Evolutionary conservation across 2,888 invertebrate genomes (phyloP).

Genomic region (Emmelina monodactyla): DNA sequence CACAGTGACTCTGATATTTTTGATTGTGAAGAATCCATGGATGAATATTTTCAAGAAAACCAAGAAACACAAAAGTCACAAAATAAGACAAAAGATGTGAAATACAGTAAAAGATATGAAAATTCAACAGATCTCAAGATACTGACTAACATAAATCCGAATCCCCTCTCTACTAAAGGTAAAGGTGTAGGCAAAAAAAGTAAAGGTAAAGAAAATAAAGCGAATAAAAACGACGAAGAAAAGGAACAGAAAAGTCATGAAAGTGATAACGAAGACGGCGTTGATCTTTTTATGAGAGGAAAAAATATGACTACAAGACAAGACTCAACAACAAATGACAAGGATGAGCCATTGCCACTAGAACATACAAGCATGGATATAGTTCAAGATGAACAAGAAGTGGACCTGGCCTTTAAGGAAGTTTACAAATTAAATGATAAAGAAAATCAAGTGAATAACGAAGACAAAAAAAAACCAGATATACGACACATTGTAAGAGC

Average conservation of each 20-base stretch:
- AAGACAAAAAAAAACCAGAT: background rate
- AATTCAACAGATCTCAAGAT: too few relatives aligned
- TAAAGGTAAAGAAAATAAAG: constrained; percentile 8
- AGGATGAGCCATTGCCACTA: background rate
- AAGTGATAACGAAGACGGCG: background rate
- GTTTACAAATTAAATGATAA: background rate
- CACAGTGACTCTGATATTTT: constrained; percentile 3
- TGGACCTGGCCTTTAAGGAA: background rate
- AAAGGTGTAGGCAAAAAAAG: constrained; percentile 1
- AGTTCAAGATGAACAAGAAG: background rate
- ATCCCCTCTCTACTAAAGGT: background rate
- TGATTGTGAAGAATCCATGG: constrained; percentile 2
- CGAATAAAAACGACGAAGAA: constrained; percentile 1
- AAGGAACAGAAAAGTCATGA: background rate
- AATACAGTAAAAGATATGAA: too few relatives aligned
- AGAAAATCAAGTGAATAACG: background rate
- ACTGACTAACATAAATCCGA: too few relatives aligned
- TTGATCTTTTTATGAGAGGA: background rate
- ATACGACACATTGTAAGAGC: background rate
- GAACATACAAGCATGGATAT: background rate
- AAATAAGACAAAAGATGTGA: constrained; percentile 1
- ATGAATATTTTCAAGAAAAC: too few relatives aligned
- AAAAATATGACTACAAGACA: background rate
- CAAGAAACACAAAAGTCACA: background rate
- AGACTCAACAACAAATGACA: too few relatives aligned